Evolutionary conservation across 2,888 invertebrate species (phyloP).

Genomic region (Drosophila limbata): DNA sequence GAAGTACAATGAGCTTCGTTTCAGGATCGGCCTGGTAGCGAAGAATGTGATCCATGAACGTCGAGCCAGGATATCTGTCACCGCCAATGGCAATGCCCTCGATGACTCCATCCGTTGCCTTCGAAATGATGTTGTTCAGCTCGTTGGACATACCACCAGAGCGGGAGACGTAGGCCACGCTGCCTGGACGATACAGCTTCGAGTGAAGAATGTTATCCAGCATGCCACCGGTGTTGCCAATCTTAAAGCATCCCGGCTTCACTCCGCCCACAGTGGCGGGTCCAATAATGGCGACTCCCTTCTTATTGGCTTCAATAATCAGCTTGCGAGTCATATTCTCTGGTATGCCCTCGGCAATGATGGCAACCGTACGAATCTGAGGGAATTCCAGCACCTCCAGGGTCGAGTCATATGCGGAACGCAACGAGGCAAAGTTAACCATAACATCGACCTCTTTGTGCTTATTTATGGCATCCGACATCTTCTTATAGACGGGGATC

Average conservation of each 20-base stretch:
- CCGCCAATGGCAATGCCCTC: constrained; percentile 99
- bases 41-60: constrained; percentile 98
- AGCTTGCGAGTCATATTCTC: constrained; percentile 99
- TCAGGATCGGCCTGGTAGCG: constrained; percentile 92
- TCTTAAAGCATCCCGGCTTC: constrained; percentile 99
- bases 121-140: constrained; percentile 98
- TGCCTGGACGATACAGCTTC: constrained; percentile 97
- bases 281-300: constrained; percentile 94
- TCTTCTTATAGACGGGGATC: constrained; percentile 97
- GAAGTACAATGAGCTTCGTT: constrained; percentile 96
- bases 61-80: constrained; percentile 98
- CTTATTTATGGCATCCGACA: constrained; percentile 97
- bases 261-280: constrained; percentile 99
- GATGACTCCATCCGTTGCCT: constrained; percentile 98
- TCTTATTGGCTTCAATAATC: constrained; percentile 92
- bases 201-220: constrained; percentile 99
- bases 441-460: constrained; percentile 98
- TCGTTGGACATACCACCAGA: constrained; percentile 99
- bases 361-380: constrained; percentile 97
- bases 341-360: constrained; percentile 99
- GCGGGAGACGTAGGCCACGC: constrained; percentile 98
- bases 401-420: constrained; percentile 98
- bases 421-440: constrained; percentile 98
- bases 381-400: constrained; percentile 97
- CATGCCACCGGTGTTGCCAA: constrained; percentile 99